Percentiles rank a stretch among this genome's conserved stretches.
phyloP scores from a whole-genome alignment of 92 coral and sea anemone species.

The Parazoanthus swiftii region DNA sequence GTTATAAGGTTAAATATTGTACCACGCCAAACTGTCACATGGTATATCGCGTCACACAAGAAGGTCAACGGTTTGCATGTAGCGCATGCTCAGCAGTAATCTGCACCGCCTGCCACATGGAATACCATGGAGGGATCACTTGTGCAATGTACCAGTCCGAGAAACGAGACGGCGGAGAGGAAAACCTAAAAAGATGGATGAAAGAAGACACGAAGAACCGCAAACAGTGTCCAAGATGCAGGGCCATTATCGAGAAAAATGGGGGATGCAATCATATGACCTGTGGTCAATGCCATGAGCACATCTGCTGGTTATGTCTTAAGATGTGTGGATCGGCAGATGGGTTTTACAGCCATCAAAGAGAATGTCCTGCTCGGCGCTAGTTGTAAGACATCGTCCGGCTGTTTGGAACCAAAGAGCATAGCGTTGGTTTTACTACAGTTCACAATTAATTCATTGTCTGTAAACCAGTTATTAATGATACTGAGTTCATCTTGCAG shows the following conservation, averaged over 20 bases:
- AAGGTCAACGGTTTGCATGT: constrained; percentile 71
- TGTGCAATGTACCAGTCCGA: constrained; percentile 77
- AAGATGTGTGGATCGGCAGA: constrained; percentile 47
- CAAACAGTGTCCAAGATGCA: constrained; percentile 79
- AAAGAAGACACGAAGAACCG: constrained; percentile 51
- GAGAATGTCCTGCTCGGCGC: constrained; percentile 34
- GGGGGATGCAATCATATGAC: constrained; percentile 80
- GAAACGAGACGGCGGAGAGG: constrained; percentile 54
- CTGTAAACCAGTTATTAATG: no score
- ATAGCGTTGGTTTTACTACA: no score
- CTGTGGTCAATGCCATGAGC: constrained; percentile 65
- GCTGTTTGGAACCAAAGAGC: no score
- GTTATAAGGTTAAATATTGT: constrained; percentile 61
- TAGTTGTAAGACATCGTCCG: no score
- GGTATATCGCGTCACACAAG: constrained; percentile 76
- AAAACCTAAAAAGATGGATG: constrained; percentile 62
- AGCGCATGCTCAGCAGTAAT: constrained; percentile 60
- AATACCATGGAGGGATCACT: constrained; percentile 73
- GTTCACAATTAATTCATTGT: no score
- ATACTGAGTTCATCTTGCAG: no score
- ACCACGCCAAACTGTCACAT: constrained; percentile 87
- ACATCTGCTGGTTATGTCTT: constrained; percentile 86
- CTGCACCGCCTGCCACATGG: constrained; percentile 80
- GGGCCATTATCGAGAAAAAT: constrained; percentile 66
- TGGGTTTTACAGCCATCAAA: constrained; percentile 66